Base-by-base conservation (phyloP, 2,797 vertebrate genomes). In the Morelia viridis region DNA sequence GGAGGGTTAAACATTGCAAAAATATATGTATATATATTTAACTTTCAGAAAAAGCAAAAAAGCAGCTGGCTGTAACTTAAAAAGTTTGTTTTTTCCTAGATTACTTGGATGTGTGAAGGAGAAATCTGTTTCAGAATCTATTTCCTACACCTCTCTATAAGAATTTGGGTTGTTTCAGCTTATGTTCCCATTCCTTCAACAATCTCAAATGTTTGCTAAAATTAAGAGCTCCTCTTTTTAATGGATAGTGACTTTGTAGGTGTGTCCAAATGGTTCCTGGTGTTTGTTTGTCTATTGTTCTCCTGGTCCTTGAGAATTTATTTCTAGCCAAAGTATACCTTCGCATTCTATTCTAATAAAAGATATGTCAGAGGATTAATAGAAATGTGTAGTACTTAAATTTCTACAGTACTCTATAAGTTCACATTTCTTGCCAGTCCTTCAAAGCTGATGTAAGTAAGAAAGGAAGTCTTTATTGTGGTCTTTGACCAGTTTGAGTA, bases 401-500 rank as follows among this genome's bases (percentile, higher is more conserved):
- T 50, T 60, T 92, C 71, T 50, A 56, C 11, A 91, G 5, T 24
- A 26, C 4, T 71, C n/a, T 83, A 50, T 26, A 87, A 24, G 9
- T 91, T 80, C 58, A 88, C 13, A 24, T 31, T 80, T 50, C 26
- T 91, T 91, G n/a, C 12, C n/a, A 92, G 57, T 56, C 87, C 64
- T 88, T 92, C 58, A 84, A 88, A 84, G 22, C 2, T 57, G 71
- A 62, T 50, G 64, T 15, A 71, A 71, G 31, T 15, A 71, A 71
- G 31, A 13, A 71, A 35, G 13, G 35, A 71, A 35, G 65, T 71
- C 35, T 5, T 71, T 71, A 71, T 71, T 71, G 65, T 71, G 17
- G n/a, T 71, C 31, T 71, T 71, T 71, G 15, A 15, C n/a, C 65
- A 35, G 65, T n/a, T 71, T 71, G 65, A 71, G 65, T 35, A 35